phyloP scores from a whole-genome alignment of 2,888 invertebrate genomes.

The Sericinus montela region DNA sequence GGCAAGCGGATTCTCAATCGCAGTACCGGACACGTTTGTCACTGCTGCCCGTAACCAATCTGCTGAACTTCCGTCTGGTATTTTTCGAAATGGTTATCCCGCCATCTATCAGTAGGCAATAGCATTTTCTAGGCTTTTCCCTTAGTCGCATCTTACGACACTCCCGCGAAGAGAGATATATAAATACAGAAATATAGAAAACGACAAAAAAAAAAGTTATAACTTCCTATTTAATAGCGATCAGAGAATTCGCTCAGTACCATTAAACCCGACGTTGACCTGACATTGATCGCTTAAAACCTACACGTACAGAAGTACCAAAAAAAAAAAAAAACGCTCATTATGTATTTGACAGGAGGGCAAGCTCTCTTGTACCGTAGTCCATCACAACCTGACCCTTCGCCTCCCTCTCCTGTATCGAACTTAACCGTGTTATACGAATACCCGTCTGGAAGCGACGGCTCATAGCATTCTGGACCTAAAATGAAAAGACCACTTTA shows the following conservation, averaged over 20 bases:
- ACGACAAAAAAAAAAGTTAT: neutral
- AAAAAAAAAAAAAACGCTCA: slow-evolving; percentile 39
- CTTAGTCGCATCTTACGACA: too few species aligned
- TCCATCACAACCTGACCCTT: slow-evolving; percentile 36
- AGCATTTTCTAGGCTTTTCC: too few species aligned
- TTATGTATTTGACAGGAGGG: slow-evolving; percentile 67
- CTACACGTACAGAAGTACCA: slow-evolving; percentile 33
- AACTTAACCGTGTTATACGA: slow-evolving; percentile 7
- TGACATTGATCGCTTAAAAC: slow-evolving; percentile 41
- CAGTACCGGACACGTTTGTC: too few species aligned
- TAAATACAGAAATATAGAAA: too few species aligned
- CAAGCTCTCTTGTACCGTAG: slow-evolving; percentile 33
- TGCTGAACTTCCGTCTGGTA: too few species aligned
- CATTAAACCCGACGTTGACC: slow-evolving; percentile 28
- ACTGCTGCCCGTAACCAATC: too few species aligned
- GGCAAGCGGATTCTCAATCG: too few species aligned
- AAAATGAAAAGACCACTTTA: slow-evolving; percentile 35
- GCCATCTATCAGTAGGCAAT: too few species aligned
- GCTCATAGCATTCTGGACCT: slow-evolving; percentile 37
- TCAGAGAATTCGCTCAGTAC: slow-evolving; percentile 10
- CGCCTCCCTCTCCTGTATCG: slow-evolving; percentile 25
- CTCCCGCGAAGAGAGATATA: too few species aligned
- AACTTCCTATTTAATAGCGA: neutral
- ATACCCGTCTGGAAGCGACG: slow-evolving; percentile 24
- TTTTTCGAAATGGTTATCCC: too few species aligned